Percentiles rank a stretch among this genome's conserved stretches.
Conservation (phyloP, 2,797 vertebrate species). For the Anas bernieri region DNA sequence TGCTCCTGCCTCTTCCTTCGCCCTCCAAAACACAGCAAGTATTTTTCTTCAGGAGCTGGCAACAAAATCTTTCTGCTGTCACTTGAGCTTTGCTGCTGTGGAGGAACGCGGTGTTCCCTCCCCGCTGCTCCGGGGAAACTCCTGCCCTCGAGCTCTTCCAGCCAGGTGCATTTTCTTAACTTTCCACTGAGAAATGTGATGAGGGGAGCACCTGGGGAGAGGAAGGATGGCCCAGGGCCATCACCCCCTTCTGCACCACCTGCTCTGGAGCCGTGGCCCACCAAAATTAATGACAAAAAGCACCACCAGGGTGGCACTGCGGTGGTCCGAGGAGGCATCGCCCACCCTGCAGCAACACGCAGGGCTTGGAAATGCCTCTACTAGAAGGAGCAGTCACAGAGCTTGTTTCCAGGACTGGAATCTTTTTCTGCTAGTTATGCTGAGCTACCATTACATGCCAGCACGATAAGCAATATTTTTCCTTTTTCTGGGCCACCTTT, state of each 20-base stretch:
- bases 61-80: background rate
- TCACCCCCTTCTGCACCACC: background rate
- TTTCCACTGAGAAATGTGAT: background rate
- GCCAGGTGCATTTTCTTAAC: background rate
- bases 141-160: background rate
- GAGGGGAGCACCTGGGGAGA: background rate
- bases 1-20: background rate
- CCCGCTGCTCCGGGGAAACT: background rate
- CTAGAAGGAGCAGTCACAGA: background rate
- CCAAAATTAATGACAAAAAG: background rate
- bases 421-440: background rate
- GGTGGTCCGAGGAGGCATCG: background rate
- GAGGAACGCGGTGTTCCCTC: background rate
- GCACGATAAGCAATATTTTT: background rate
- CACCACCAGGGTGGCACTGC: accelerated
- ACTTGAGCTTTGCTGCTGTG: background rate
- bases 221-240: background rate
- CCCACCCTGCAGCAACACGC: background rate
- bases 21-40: background rate
- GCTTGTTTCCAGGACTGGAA: background rate
- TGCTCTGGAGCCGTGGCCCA: accelerated
- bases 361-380: background rate
- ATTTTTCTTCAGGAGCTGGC: background rate
- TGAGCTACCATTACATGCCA: background rate
- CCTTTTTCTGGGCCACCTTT: background rate